These are phyloP conservation scores for Microctenopoma steveboyesi DNA, from an alignment of 2,797 vertebrate species.

Conservation along the genomic window DNA sequence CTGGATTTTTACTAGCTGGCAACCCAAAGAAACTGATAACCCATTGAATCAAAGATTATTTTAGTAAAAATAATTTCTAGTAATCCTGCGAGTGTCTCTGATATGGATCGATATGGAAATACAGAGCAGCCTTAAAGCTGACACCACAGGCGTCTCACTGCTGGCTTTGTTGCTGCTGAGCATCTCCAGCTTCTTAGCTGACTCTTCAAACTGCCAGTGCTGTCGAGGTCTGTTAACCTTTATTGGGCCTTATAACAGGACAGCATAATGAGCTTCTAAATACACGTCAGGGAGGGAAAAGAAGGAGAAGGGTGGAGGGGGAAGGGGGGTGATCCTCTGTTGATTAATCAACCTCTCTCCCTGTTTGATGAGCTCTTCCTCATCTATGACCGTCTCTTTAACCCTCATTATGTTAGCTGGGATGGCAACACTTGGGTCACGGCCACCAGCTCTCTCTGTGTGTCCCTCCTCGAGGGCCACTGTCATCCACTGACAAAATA, in stretches of 20 bases:
- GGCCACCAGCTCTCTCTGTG: slow-evolving; percentile 48
- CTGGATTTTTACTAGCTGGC: background rate
- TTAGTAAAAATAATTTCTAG: background rate
- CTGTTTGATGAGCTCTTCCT: slow-evolving; percentile 80
- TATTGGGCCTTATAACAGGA: slow-evolving; percentile 72
- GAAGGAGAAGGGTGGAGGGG: slow-evolving; percentile 16
- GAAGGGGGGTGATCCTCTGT: slow-evolving; percentile 42
- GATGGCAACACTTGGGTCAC: slow-evolving; percentile 64
- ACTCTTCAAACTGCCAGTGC: slow-evolving; percentile 66
- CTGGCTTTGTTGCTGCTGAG: slow-evolving; percentile 52
- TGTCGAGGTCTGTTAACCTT: slow-evolving; percentile 78
- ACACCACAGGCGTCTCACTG: slow-evolving; percentile 36
- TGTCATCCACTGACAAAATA: slow-evolving; percentile 72
- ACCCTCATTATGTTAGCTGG: slow-evolving; percentile 78
- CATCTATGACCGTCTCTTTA: slow-evolving; percentile 78
- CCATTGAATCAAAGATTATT: background rate
- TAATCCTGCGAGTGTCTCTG: background rate
- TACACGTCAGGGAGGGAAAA: slow-evolving; percentile 65
- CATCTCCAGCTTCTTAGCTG: slow-evolving; percentile 54
- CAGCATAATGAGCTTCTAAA: slow-evolving; percentile 81
- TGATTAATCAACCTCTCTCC: slow-evolving; percentile 80
- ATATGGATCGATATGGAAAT: slow-evolving; percentile 1
- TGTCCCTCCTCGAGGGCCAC: slow-evolving; percentile 28
- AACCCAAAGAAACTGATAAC: background rate
- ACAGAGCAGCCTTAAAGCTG: slow-evolving; percentile 10